Conservation (phyloP, 2,888 invertebrate species). For the Drosophila borealis region DNA sequence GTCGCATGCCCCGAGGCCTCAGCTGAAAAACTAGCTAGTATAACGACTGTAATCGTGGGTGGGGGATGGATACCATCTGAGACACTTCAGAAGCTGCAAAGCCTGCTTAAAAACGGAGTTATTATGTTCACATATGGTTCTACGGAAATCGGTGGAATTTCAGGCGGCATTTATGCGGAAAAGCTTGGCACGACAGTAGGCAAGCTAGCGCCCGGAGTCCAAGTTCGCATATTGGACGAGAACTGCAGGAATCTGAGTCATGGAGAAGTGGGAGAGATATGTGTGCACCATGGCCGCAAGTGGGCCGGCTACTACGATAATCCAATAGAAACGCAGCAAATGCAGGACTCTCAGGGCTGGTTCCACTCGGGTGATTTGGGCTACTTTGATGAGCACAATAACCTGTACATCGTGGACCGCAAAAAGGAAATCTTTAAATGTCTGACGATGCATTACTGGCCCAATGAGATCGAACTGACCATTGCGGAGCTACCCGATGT, state of each 20-base stretch:
- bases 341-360: conserved; percentile 69
- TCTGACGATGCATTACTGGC: conserved; percentile 55
- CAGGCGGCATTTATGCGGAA: not conserved
- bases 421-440: conserved; percentile 77
- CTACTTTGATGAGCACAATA: conserved; percentile 70
- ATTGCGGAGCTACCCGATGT: conserved; percentile 65
- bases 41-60: conserved; percentile 15
- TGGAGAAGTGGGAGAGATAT: conserved; percentile 70
- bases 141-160: conserved; percentile 48
- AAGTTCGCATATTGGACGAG: conserved; percentile 65
- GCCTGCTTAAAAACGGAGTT: conserved; percentile 15
- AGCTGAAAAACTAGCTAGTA: conserved; percentile 14
- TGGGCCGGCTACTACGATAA: conserved; percentile 77
- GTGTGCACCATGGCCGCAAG: conserved; percentile 23
- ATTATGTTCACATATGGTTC: conserved; percentile 40
- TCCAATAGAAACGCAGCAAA: conserved; percentile 46
- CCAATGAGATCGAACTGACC: conserved; percentile 65
- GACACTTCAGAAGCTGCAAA: conserved; percentile 8
- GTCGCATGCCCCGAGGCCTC: conserved; percentile 38
- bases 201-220: conserved; percentile 39
- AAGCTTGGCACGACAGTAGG: conserved; percentile 49
- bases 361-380: conserved; percentile 80
- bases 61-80: conserved; percentile 36
- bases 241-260: conserved; percentile 54
- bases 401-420: conserved; percentile 68